These are phyloP conservation scores for Leucophenga montana DNA, from an alignment of 2,888 invertebrate species.

Conservation along the genomic window DNA sequence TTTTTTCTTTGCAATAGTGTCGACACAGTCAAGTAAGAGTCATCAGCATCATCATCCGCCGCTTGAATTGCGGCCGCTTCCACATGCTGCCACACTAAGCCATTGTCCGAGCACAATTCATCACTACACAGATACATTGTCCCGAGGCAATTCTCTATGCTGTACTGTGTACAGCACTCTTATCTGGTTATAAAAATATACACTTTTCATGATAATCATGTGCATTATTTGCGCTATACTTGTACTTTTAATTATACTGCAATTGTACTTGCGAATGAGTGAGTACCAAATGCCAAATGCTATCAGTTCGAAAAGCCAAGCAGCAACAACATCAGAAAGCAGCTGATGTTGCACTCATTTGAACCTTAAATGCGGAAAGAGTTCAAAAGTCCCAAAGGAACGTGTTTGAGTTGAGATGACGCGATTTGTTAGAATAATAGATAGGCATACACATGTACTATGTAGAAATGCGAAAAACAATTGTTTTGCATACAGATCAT, in stretches of 20 bases:
- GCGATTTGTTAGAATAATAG: no score
- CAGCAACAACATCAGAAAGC: background rate
- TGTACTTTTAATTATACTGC: constrained; percentile 17
- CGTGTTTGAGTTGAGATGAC: constrained; percentile 13
- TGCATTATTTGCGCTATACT: constrained; percentile 19
- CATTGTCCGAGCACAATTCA: background rate
- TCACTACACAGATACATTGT: background rate
- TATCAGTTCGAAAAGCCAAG: constrained; percentile 7
- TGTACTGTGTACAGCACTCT: background rate
- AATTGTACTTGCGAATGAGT: background rate
- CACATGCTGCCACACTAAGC: constrained; percentile 8
- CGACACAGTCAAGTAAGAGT: constrained; percentile 19
- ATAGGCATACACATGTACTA: no score
- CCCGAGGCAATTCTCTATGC: background rate
- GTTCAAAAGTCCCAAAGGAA: constrained; percentile 3
- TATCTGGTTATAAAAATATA: constrained; percentile 16
- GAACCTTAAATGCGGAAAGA: constrained; percentile 15
- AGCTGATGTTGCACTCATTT: constrained; percentile 17
- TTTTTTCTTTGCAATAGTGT: constrained; percentile 13
- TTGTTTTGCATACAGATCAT: no score
- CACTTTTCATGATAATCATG: constrained; percentile 11
- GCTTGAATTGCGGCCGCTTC: background rate
- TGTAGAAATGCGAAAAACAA: no score
- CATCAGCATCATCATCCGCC: background rate
- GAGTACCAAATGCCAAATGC: constrained; percentile 13